Evolutionary conservation across 2,797 vertebrate species (phyloP), one percentile per base, ranked within the genome.

Genomic region (Chelon labrosus): DNA sequence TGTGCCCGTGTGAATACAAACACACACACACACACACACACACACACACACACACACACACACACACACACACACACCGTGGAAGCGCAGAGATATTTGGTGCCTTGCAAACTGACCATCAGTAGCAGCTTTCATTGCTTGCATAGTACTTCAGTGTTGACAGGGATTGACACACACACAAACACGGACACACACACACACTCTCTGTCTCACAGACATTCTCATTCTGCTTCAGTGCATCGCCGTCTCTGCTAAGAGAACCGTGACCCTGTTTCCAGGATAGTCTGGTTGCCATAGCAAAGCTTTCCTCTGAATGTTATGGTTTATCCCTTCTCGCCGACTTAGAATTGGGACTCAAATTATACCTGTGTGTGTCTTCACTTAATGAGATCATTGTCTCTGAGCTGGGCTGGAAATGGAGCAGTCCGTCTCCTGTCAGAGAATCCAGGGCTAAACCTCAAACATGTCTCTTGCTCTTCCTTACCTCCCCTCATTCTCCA

Each of bases 231-330:
- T 73, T 88, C 91, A 89, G 54, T 89, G 90, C 89, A 60, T 91
- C 88, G 77, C 50, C n/a, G 3, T 51, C 82, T 83, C 75, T 80
- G 88, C 79, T 84, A 82, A 91, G 73, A 64, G 74, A 89, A 78
- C 70, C 70, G 5, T 93, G 93, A 95, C 93, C 93, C 86, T 79
- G 75, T 93, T 94, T 95, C 85, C 85, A 88, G 82, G 88, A 82
- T 84, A 85, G 85, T 82, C 83, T 62, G 51, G 88, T 91, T 91
- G 75, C 88, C 80, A 79, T 87, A 73, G 88, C 63, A 74, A 86
- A 81, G 88, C 84, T 89, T 86, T 88, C 73, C 72, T 75, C 42
- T 2, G 73, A 88, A 84, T 89, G 83, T 91, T 86, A 89, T 86
- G 75, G 65, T 82, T 89, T 85, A 84, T 90, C 77, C 70, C 22